These are phyloP conservation scores for Eristalis tenax DNA, from an alignment of 2,888 invertebrate genomes.

Conservation along the genomic window DNA sequence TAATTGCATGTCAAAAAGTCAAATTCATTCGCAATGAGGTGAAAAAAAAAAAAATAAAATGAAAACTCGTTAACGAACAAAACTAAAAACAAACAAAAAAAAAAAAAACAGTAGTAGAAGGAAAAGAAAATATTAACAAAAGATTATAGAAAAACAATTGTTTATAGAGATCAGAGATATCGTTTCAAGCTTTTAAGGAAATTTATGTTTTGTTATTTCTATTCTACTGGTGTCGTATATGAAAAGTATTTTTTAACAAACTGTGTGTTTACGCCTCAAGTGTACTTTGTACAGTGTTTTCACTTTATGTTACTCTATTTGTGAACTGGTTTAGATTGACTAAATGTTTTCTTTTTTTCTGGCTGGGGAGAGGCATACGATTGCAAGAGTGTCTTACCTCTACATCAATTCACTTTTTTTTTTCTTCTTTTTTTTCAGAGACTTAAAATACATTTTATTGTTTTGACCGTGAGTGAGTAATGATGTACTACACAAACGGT, in stretches of 20 bases:
- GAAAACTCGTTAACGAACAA: not conserved
- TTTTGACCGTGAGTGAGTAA: too few species aligned
- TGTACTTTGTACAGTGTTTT: not conserved
- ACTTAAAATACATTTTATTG: too few species aligned
- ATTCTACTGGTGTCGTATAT: not conserved
- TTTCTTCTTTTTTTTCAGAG: not conserved
- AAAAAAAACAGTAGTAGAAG: not conserved
- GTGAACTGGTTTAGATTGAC: too few species aligned
- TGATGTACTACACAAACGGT: too few species aligned
- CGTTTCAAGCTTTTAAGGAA: not conserved
- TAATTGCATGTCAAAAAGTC: conserved; percentile 50
- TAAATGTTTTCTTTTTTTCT: not conserved
- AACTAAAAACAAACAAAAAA: not conserved
- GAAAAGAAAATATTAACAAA: conserved; percentile 10
- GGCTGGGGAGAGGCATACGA: not conserved
- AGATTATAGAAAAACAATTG: not conserved
- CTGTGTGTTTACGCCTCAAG: not conserved
- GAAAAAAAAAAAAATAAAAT: conserved; percentile 24
- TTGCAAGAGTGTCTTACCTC: not conserved
- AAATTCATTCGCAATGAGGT: conserved; percentile 60
- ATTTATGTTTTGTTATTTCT: not conserved
- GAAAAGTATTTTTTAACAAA: not conserved
- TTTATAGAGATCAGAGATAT: not conserved
- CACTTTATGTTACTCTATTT: not conserved
- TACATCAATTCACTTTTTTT: not conserved